These are phyloP conservation scores for Sphenopsis melanotis DNA, from an alignment of 2,797 vertebrate species.

Conservation along the genomic window DNA sequence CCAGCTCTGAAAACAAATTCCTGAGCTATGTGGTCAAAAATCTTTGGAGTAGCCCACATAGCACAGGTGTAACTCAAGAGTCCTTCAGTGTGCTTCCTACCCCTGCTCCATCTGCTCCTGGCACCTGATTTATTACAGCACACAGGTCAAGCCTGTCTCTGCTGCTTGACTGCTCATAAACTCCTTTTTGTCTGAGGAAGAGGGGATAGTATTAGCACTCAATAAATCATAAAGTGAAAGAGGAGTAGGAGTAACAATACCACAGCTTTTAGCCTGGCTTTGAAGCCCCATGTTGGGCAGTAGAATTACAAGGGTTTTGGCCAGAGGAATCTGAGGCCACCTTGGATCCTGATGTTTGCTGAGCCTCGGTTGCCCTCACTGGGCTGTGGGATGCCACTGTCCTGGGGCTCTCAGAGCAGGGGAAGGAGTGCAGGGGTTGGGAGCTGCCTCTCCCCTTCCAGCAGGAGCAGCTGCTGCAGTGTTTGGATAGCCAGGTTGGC, in stretches of 20 bases:
- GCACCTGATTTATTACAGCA: constrained; percentile 14
- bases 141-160: neutral
- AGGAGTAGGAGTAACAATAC: neutral
- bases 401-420: neutral
- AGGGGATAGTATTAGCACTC: neutral
- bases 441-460: neutral
- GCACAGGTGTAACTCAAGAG: constrained; percentile 10
- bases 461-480: neutral
- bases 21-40: neutral
- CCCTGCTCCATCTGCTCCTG: neutral
- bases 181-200: neutral
- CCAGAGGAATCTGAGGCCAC: neutral
- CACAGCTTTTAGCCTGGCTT: neutral
- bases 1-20: constrained; percentile 17
- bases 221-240: constrained; percentile 5
- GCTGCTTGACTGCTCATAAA: neutral
- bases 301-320: neutral
- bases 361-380: neutral
- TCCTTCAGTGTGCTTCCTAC: neutral
- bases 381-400: neutral
- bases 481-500: neutral
- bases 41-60: neutral
- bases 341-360: neutral
- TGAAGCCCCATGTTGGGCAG: neutral
- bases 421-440: neutral